Percentiles rank a stretch among this genome's conserved stretches.
These are phyloP conservation scores for Etheostoma nigrum DNA, from an alignment of 2,797 vertebrate species.

Conservation along the genomic window DNA sequence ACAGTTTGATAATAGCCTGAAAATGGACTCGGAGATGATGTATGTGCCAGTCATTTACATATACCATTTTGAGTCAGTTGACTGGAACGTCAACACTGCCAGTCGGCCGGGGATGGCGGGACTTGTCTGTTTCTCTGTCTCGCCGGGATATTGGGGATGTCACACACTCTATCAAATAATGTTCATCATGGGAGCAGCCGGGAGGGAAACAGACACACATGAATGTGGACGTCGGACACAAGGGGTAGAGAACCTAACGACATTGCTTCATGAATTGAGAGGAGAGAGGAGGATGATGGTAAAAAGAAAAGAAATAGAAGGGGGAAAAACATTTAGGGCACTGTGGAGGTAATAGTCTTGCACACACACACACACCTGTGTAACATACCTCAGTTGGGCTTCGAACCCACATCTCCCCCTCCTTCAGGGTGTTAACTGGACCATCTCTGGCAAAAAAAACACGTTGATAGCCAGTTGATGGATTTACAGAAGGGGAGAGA, in stretches of 20 bases:
- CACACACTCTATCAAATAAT: conserved; percentile 76
- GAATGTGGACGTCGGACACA: conserved; percentile 47
- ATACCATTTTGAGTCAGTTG: conserved; percentile 60
- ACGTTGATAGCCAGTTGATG: conserved; percentile 65
- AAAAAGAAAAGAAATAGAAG: conserved; percentile 46
- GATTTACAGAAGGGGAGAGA: conserved; percentile 75
- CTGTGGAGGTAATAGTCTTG: conserved; percentile 42
- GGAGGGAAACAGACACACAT: conserved; percentile 39
- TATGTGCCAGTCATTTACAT: conserved; percentile 65
- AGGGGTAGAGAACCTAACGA: conserved; percentile 77
- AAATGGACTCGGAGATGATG: conserved; percentile 67
- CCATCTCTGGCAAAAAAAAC: no score
- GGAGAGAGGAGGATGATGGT: conserved; percentile 36
- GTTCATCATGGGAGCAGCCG: conserved; percentile 68
- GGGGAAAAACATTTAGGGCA: conserved; percentile 35
- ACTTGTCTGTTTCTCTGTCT: conserved; percentile 61
- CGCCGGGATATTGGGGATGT: conserved; percentile 68
- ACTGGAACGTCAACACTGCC: conserved; percentile 69
- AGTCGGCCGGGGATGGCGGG: conserved; percentile 54
- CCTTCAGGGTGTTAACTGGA: no score
- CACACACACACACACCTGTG: conserved; percentile 1
- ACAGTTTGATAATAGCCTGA: conserved; percentile 63
- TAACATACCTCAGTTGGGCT: no score
- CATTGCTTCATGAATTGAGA: conserved; percentile 74
- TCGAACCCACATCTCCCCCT: no score